These are phyloP conservation scores for Toxotes jaculatrix DNA, from an alignment of 2,113 vertebrate genomes.

Conservation along the genomic window DNA sequence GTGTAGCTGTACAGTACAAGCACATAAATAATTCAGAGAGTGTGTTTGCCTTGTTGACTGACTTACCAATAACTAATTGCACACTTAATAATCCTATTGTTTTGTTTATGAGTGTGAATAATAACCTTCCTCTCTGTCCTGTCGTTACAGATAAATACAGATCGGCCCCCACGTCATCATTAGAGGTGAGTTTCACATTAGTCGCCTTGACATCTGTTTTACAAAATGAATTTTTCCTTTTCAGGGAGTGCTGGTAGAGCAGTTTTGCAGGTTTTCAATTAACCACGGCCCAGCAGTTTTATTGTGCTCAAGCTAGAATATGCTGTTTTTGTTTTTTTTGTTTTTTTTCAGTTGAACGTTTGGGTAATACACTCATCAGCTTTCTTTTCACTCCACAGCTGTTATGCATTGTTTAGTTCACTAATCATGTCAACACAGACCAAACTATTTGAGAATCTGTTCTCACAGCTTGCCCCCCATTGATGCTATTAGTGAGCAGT, in stretches of 20 bases:
- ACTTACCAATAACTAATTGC: slow-evolving; percentile 9
- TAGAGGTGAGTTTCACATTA: slow-evolving; percentile 88
- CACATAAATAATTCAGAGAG: slow-evolving; percentile 27
- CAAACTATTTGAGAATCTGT: slow-evolving; percentile 23
- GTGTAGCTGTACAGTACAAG: background rate
- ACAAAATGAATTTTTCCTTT: background rate
- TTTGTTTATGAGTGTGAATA: slow-evolving; percentile 27
- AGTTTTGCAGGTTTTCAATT: background rate
- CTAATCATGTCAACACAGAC: background rate
- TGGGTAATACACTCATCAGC: background rate
- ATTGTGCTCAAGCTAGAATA: background rate
- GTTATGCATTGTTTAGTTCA: slow-evolving; percentile 5
- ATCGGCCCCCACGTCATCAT: slow-evolving; percentile 86
- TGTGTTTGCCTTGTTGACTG: slow-evolving; percentile 30
- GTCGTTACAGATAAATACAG: slow-evolving; percentile 86
- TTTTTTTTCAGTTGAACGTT: background rate
- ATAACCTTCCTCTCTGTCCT: slow-evolving; percentile 55
- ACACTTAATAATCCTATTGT: background rate
- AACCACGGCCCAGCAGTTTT: background rate
- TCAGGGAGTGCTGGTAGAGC: background rate
- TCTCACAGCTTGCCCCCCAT: slow-evolving; percentile 15
- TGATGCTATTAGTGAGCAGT: background rate
- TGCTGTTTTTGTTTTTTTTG: background rate
- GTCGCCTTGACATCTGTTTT: background rate
- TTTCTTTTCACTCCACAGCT: background rate